Evolutionary conservation across 2,113 vertebrate species (phyloP), one percentile per base, ranked within the genome.

Genomic region (Prietella phreatophila): DNA sequence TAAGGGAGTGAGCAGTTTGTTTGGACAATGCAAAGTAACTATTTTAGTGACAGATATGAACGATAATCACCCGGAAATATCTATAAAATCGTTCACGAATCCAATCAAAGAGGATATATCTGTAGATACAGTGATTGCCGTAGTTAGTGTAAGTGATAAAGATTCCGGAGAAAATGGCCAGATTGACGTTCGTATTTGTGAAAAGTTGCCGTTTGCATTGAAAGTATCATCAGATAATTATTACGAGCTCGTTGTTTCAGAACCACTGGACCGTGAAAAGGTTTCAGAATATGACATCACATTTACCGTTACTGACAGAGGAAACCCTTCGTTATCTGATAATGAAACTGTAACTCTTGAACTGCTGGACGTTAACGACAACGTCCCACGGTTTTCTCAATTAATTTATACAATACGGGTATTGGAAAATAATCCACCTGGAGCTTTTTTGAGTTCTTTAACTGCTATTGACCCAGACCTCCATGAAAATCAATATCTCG

Each of bases 81-180:
- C 78, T 3, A 83, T 86, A 36, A 86, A 83, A 53, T 86, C 80
- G n/a, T 83, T 89, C 39, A 53, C 71, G 3, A 75, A 60, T 69
- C 36, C 79, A 6, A 75, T 90, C 1, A 71, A 84, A 60, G 89
- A 90, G 61, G 83, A 91, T 47, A 58, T 85, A 39, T n/a, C 87
- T n/a, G 39, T 88, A 5, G 83, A 61, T 9, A 83, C 88, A 7
- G 67, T 71, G 14, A 83, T 91, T 61, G 90, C 89, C 2, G 25
- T 88, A 0, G 56, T 91, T 65, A 85, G 88, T 27, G 76, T 91
- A 14, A 78, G 50, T n/a, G 90, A 90, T 58, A 39, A 50, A 75
- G 87, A 95, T 80, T 93, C 94, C 3, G 92, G 90, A 55, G 88
- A 92, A 84, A 94, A 95, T 88, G 93, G 92, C 20, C 89, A 93